phyloP scores from a whole-genome alignment of 2,888 invertebrate genomes.

The Thumatha senex region DNA sequence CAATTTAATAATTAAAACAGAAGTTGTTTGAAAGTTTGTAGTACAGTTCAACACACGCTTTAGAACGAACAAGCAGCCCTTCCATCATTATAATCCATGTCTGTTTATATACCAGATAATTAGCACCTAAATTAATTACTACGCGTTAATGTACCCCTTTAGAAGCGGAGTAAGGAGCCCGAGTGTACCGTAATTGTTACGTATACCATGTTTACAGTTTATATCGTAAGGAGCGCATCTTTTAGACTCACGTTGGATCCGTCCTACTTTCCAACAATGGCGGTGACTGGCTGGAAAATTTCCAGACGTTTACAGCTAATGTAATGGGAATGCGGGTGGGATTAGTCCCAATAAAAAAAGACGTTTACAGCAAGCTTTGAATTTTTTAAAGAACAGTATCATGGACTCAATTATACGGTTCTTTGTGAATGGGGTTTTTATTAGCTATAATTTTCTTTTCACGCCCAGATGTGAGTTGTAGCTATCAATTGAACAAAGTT shows the following conservation, averaged over 20 bases:
- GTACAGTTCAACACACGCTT: background rate
- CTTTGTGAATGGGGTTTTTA: too few relatives aligned
- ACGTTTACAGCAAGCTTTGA: too few relatives aligned
- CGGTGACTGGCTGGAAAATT: slow-evolving; percentile 6
- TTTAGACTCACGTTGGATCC: slow-evolving; percentile 7
- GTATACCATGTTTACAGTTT: slow-evolving; percentile 24
- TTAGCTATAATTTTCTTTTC: too few relatives aligned
- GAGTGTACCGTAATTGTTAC: slow-evolving; percentile 33
- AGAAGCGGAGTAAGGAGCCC: slow-evolving; percentile 8
- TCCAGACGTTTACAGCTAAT: slow-evolving; percentile 10
- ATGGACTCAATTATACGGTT: too few relatives aligned
- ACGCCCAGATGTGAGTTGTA: too few relatives aligned
- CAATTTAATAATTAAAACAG: too few relatives aligned
- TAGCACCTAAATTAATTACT: slow-evolving; percentile 38
- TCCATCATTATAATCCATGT: slow-evolving; percentile 21
- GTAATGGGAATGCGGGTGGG: too few relatives aligned
- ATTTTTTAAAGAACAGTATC: too few relatives aligned
- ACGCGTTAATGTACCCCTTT: slow-evolving; percentile 34
- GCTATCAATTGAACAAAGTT: too few relatives aligned
- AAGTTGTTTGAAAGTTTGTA: too few relatives aligned
- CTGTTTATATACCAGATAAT: slow-evolving; percentile 34
- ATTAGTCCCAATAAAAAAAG: too few relatives aligned
- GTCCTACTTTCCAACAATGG: slow-evolving; percentile 26
- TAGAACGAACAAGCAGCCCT: background rate
- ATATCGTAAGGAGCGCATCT: slow-evolving; percentile 25